A percentile compares a stretch with the other conserved stretches of the same genome.
phyloP scores from a whole-genome alignment of 2,888 invertebrate genomes.

The Zaprionus bogoriensis region DNA sequence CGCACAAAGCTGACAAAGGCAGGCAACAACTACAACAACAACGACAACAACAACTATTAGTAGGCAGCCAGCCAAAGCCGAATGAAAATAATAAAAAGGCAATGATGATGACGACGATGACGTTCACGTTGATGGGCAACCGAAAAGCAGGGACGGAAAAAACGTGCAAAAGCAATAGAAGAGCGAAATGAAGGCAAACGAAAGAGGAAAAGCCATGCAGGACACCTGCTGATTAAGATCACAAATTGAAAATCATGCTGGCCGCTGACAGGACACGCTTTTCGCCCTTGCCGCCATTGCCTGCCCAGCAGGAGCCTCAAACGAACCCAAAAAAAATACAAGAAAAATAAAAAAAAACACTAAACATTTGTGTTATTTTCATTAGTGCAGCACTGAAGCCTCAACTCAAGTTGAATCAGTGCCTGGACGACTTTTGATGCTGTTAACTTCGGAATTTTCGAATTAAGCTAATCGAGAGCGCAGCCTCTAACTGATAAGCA shows the following conservation, averaged over 20 bases:
- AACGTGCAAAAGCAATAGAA: conserved; percentile 9
- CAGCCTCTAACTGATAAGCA: conserved; percentile 13
- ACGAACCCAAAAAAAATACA: no score
- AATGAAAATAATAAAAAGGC: conserved; percentile 73
- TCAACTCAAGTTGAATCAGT: conserved; percentile 35
- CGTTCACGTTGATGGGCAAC: conserved; percentile 59
- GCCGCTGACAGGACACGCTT: conserved; percentile 49
- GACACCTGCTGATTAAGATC: conserved; percentile 81
- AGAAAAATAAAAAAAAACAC: conserved; percentile 4
- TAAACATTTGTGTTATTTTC: conserved; percentile 70
- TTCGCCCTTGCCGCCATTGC: background rate
- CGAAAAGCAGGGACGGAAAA: conserved; percentile 11
- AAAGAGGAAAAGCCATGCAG: conserved; percentile 40
- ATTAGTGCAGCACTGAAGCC: conserved; percentile 46
- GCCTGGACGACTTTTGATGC: conserved; percentile 21
- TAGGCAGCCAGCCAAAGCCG: conserved; percentile 64
- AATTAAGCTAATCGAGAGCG: conserved; percentile 62
- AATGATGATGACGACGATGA: conserved; percentile 41
- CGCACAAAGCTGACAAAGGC: conserved; percentile 56
- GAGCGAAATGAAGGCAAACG: conserved; percentile 1
- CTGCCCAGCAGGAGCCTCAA: no score
- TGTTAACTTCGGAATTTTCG: conserved; percentile 47
- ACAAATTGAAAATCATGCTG: conserved; percentile 78
- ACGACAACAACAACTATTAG: conserved; percentile 60
- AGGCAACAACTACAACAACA: conserved; percentile 12